phyloP scores from a whole-genome alignment of 2,113 vertebrate genomes.

The Zosterops lateralis region DNA sequence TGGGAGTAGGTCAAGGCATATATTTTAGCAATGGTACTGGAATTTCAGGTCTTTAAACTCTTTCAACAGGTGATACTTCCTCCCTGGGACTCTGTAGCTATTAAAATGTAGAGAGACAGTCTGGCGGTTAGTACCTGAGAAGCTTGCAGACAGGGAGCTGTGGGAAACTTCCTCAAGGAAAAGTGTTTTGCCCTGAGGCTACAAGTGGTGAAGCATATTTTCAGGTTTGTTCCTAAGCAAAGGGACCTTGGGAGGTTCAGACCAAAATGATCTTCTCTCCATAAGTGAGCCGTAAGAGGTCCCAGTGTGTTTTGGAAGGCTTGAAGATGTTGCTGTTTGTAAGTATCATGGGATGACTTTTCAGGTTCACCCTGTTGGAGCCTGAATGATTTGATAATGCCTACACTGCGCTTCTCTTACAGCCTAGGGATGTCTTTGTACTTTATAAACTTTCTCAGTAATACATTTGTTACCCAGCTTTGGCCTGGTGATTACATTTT shows the following conservation, averaged over 20 bases:
- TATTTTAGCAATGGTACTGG: slow-evolving; percentile 10
- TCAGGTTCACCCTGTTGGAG: not conserved
- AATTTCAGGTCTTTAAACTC: slow-evolving; percentile 50
- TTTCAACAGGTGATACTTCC: slow-evolving; percentile 21
- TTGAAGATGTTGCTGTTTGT: not conserved
- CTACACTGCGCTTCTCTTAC: not conserved
- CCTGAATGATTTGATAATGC: not conserved
- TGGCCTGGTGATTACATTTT: not conserved
- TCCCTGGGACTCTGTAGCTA: not conserved
- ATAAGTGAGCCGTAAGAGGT: not conserved
- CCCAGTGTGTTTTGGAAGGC: not conserved
- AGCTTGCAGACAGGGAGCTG: slow-evolving; percentile 10
- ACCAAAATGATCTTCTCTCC: not conserved
- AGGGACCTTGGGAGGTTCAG: not conserved
- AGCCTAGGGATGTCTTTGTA: not conserved
- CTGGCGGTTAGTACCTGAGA: not conserved
- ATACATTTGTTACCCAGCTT: not conserved
- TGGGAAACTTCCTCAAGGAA: slow-evolving; percentile 52
- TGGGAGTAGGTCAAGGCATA: slow-evolving; percentile 21
- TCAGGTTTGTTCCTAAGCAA: not conserved
- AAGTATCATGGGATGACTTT: not conserved
- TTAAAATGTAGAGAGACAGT: slow-evolving; percentile 37
- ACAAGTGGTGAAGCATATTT: not conserved
- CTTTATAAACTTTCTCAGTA: not conserved
- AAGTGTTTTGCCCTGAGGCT: not conserved